Evolutionary conservation across 2,888 invertebrate species (phyloP).

Genomic region (Lymantria dispar): DNA sequence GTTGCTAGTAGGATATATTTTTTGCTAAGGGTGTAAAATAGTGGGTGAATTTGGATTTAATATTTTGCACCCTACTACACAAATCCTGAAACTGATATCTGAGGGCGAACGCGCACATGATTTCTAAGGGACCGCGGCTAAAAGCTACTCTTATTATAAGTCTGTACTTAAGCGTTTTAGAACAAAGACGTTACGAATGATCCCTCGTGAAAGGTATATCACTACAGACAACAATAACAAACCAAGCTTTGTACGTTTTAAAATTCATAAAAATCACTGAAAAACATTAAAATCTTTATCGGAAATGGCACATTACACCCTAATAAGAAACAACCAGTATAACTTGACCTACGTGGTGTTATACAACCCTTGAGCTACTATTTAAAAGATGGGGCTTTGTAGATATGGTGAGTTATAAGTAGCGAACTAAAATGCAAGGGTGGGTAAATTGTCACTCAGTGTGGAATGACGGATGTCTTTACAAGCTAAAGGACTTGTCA

Average conservation of each 20-base stretch:
- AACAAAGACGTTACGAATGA: not conserved
- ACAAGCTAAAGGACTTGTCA: slow-evolving; percentile 73
- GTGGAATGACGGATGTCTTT: slow-evolving; percentile 79
- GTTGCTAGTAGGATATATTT: too few relatives aligned
- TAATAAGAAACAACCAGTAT: slow-evolving; percentile 29
- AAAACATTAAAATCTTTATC: slow-evolving; percentile 41
- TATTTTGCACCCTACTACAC: too few relatives aligned
- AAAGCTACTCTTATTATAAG: too few relatives aligned
- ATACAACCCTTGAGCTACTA: not conserved
- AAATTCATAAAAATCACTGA: slow-evolving; percentile 34
- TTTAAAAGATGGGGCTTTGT: slow-evolving; percentile 23
- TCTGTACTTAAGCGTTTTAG: too few relatives aligned
- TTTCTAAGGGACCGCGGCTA: too few relatives aligned
- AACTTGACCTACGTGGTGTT: slow-evolving; percentile 20
- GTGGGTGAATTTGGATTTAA: too few relatives aligned
- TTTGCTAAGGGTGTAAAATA: too few relatives aligned
- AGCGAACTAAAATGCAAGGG: slow-evolving; percentile 53
- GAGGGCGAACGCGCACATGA: too few relatives aligned
- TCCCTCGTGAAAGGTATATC: slow-evolving; percentile 4
- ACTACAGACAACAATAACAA: slow-evolving; percentile 26
- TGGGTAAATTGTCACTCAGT: slow-evolving; percentile 57
- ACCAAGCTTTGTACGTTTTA: slow-evolving; percentile 11
- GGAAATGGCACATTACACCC: slow-evolving; percentile 75
- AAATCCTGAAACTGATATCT: too few relatives aligned
- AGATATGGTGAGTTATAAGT: slow-evolving; percentile 45